Evolutionary conservation across 2,113 vertebrate genomes (phyloP).

Genomic region (Halcyon malimbica): DNA sequence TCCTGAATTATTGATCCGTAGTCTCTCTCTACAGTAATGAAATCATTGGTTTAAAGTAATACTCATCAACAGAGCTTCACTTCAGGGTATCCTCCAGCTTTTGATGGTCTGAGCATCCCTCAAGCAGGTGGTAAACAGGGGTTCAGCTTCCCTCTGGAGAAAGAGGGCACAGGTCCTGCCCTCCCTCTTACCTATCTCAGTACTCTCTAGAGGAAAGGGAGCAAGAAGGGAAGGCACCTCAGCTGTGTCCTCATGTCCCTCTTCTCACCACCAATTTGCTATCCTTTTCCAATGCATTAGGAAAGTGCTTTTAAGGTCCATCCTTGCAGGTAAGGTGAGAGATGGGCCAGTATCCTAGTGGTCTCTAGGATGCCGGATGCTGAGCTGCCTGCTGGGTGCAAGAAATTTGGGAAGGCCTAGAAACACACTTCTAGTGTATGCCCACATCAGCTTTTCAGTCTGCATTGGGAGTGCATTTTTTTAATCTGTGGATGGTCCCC

Average conservation of each 20-base stretch:
- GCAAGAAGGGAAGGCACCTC: not conserved
- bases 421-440: rapidly evolving
- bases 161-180: rapidly evolving
- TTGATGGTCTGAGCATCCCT: not conserved
- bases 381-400: not conserved
- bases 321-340: not conserved
- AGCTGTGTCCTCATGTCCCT: not conserved
- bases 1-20: slow-evolving; percentile 50
- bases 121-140: not conserved
- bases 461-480: not conserved
- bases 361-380: rapidly evolving
- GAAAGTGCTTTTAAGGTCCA: not conserved
- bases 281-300: rapidly evolving
- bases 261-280: not conserved
- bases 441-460: rapidly evolving
- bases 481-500: not conserved
- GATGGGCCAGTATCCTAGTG: not conserved
- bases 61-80: slow-evolving; percentile 7
- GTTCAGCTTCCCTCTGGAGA: not conserved
- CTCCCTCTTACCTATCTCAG: not conserved
- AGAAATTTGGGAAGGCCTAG: not conserved
- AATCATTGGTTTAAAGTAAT: slow-evolving; percentile 31
- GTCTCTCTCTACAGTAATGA: slow-evolving; percentile 21
- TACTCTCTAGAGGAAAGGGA: not conserved
- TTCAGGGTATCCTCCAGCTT: not conserved